Conservation (phyloP, 2,113 vertebrate species). For the Pampusana beccarii region DNA sequence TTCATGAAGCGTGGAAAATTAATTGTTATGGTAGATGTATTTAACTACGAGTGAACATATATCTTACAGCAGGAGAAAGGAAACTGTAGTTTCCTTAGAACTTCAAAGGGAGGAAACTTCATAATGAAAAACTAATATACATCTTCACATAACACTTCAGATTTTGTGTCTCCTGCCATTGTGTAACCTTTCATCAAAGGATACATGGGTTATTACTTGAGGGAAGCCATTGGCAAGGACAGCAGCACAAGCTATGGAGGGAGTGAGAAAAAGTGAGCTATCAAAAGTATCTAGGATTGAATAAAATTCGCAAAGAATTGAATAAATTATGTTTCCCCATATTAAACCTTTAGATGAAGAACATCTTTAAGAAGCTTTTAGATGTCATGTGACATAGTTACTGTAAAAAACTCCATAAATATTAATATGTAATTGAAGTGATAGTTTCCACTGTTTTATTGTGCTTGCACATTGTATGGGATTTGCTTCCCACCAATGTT, state of each 20-base stretch:
- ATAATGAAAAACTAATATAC: constrained; percentile 24
- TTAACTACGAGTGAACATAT: not conserved
- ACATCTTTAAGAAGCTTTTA: not conserved
- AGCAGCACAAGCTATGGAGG: not conserved
- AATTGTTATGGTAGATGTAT: not conserved
- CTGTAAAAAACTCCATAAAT: not conserved
- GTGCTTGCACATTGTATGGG: not conserved
- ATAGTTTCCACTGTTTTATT: not conserved
- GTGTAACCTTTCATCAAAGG: constrained; percentile 41
- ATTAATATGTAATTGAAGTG: not conserved
- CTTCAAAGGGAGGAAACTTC: constrained; percentile 49
- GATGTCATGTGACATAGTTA: not conserved
- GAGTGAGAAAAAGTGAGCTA: not conserved
- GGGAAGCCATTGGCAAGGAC: not conserved
- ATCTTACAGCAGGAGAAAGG: constrained; percentile 33
- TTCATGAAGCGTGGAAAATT: constrained; percentile 3
- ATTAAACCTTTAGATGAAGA: not conserved
- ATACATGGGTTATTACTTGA: not conserved
- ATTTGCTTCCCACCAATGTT: not conserved
- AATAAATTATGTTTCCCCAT: not conserved
- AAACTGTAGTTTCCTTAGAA: constrained; percentile 47
- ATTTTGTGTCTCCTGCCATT: constrained; percentile 22
- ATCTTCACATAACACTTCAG: not conserved
- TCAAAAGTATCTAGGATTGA: not conserved
- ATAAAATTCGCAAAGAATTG: not conserved